phyloP scores from a whole-genome alignment of 2,888 invertebrate species.

The Lysandra coridon region DNA sequence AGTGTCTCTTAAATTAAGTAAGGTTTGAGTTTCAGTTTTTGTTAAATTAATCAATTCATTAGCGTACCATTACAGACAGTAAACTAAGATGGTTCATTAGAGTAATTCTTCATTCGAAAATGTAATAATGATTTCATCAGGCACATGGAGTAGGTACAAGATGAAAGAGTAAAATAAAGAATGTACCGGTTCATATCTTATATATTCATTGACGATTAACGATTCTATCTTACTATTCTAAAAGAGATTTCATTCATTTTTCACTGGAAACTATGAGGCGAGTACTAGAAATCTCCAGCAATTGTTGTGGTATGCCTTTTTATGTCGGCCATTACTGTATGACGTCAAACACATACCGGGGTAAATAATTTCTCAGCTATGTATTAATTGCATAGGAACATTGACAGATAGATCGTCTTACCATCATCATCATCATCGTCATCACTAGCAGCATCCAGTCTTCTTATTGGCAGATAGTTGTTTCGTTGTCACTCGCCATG shows the following conservation, averaged over 20 bases:
- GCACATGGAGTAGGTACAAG: too few relatives aligned
- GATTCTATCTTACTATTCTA: not conserved
- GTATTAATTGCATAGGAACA: conserved; percentile 19
- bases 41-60: too few relatives aligned
- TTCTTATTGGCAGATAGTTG: not conserved
- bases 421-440: not conserved
- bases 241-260: not conserved
- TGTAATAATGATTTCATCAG: too few relatives aligned
- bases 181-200: not conserved
- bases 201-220: not conserved
- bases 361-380: conserved; percentile 1
- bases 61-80: too few relatives aligned
- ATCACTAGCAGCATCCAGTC: not conserved
- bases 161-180: not conserved
- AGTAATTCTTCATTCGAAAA: too few relatives aligned
- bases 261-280: not conserved
- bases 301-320: conserved; percentile 16
- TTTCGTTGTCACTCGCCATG: too few relatives aligned
- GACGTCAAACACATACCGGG: conserved; percentile 14
- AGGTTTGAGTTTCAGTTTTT: not conserved
- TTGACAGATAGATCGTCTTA: not conserved
- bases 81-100: too few relatives aligned
- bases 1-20: not conserved
- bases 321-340: not conserved
- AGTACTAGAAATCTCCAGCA: conserved; percentile 4